These are phyloP conservation scores for Danio tinwini DNA, from an alignment of 2,797 vertebrate species.

Conservation along the genomic window DNA sequence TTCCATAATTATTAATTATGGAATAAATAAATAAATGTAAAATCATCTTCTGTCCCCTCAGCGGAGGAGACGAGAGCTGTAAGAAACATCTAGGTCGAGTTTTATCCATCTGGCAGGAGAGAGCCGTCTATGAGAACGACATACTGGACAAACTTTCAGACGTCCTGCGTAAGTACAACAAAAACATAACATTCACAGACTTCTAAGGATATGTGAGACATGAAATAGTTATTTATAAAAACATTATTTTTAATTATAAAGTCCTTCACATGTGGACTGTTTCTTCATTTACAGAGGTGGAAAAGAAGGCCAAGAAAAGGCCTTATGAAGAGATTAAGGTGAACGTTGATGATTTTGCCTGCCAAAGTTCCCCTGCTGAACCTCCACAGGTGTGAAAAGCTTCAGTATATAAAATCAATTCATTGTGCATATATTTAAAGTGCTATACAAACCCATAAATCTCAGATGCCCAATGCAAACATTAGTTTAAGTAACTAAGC, in stretches of 20 bases:
- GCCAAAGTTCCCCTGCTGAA: slow-evolving; percentile 88
- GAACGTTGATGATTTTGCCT: slow-evolving; percentile 87
- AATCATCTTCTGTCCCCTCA: slow-evolving; percentile 62
- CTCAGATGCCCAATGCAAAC: no score
- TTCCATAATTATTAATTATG: no score
- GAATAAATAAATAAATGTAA: no score
- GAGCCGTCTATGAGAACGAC: slow-evolving; percentile 94
- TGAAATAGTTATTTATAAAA: neutral
- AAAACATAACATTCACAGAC: neutral
- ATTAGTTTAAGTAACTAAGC: no score
- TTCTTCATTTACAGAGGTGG: slow-evolving; percentile 79
- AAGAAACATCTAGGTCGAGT: slow-evolving; percentile 96
- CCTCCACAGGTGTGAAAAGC: slow-evolving; percentile 87
- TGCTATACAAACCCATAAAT: neutral
- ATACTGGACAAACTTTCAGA: slow-evolving; percentile 92
- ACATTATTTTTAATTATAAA: neutral
- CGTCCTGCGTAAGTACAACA: slow-evolving; percentile 87
- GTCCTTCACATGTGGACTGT: slow-evolving; percentile 38
- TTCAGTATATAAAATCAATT: no score
- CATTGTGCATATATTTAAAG: no score
- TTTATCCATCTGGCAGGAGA: slow-evolving; percentile 98
- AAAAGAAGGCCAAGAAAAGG: slow-evolving; percentile 92
- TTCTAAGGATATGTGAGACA: neutral
- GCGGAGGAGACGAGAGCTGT: slow-evolving; percentile 94
- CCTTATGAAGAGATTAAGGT: slow-evolving; percentile 91